Evolutionary conservation across 2,797 vertebrate genomes (phyloP), one percentile per base, ranked within the genome.

Genomic region (Betta splendens): DNA sequence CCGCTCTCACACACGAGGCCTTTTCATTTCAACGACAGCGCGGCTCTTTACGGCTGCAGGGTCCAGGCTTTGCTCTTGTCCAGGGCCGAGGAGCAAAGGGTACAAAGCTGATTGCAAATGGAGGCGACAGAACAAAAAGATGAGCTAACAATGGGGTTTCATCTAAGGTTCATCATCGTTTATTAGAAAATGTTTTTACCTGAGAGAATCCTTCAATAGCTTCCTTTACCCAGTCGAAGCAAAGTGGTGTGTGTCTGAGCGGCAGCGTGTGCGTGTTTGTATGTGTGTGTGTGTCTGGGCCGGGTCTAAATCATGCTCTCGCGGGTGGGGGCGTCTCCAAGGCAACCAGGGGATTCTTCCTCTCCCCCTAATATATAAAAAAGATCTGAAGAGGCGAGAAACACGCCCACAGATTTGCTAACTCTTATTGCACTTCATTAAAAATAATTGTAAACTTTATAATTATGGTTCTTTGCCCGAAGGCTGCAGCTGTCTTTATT

Each of bases 141-240:
- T 83, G 86, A 80, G 80, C 73, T 87, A 89, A 89, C 86, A 90
- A 88, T 83, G 82, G 18, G 47, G 79, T 86, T 91, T 72, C 69
- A 79, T 90, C 89, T 91, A 89, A 83, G 79, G 81, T 90, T 90
- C 84, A 87, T 88, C 86, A 88, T 90, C 78, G 83, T 92, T 92
- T 92, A 91, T 92, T 91, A 85, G 83, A 89, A 90, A 91, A 90
- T 79, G 75, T 83, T 87, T 92, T 91, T 92, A 92, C 92, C 91
- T 92, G 92, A 93, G 92, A 92, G 90, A 91, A 91, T 91, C 89
- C 88, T 90, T 92, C 90, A 91, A 89, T 88, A 89, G 80, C 87
- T 90, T 91, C 89, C 81, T 88, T 87, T 88, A 81, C 81, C 85
- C 84, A 85, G 74, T 87, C 81, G 87, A 80, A 83, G 84, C n/a